Base-by-base conservation (phyloP, 2,888 invertebrate species). In the Caenorhabditis sinica region DNA sequence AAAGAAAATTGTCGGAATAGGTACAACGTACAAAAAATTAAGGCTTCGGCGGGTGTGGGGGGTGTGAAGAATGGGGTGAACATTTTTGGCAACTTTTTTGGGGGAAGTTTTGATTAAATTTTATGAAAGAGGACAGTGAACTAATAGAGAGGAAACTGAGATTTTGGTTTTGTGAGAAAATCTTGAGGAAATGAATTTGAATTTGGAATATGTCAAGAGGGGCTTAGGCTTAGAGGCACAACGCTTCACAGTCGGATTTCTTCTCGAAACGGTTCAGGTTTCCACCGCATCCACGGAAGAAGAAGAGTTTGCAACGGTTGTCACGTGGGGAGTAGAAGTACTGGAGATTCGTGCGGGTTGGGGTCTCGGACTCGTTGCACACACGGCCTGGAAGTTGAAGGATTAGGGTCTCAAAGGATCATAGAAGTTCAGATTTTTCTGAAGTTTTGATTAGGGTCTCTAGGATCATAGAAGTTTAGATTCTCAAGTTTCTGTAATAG, bases 271-370 rank as follows among this genome's bases (percentile, higher is more conserved):
- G 87, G 79, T 91, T 91, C 74, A 81, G 86, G 65, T 90, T 91
- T 56, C 91, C 91, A 68, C 91, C 91, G 75, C 92, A 92, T 36
- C 92, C 92, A 69, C 88, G 86, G 87, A 87, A 88, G 89, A 91
- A 91, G 90, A 91, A 92, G 28, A 92, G 89, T 72, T 92, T 92
- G 87, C 91, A 92, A 28, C 89, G 84, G 60, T 87, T 86, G 79
- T 89, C 88, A 36, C 83, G 83, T 33, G 87, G 87, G n/a, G 89
- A 89, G 85, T 90, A 92, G 90, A 90, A 92, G 87, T 90, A 92
- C 68, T 91, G 91, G 43, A 92, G 90, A 76, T 92, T 90, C 11
- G 92, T 91, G 30, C 87, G 84, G 13, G 92, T 90, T 15, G 87
- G 74, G 9, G 86, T 86, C 79, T 92, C 92, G 63, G 87, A 87